Base-by-base conservation (phyloP, 1,140 invertebrate species). In the Muscidifurax raptorellus region DNA sequence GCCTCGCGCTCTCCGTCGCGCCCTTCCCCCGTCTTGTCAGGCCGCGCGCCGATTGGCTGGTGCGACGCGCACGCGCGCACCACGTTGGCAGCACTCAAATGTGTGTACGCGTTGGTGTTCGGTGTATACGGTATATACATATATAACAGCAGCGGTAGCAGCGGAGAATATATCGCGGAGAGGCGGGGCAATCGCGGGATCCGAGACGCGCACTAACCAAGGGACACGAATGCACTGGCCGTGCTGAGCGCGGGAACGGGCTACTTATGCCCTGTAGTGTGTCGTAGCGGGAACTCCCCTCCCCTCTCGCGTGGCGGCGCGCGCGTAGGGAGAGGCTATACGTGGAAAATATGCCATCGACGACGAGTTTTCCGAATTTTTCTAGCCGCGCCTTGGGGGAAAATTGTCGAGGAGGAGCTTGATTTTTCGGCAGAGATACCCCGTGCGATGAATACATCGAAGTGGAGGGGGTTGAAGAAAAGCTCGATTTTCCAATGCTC, bases 211-310 rank as follows among this genome's bases (percentile, higher is more conserved):
- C 27, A 44, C 82, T 22, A 13, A 30, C 69, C 86, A 88, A 86
- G 82, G 75, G 84, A 87, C 86, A 87, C 89, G 89, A 86, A 88
- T 83, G 86, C 88, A 91, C 90, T 91, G 89, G 87, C 83, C 75
- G 86, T 82, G 78, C 85, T 71, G 83, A 84, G 90, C 88, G 90
- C 88, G 87, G 86, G 86, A 89, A 89, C 89, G 86, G 85, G 88
- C 89, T 91, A 90, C 88, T 90, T 91, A 91, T 91, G 89, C 40
- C 40, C 80, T 67, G 72, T 28, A 27, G n/a, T n/a, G n/a, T 10
- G 36, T 40, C 36, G 36, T 40, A 40, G 36, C 36, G 36, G 36
- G 36, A 7, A 0, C 66, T 76, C 30, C 75, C 59, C 44, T 28
- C 71, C 47, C 79, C 32, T 25, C 22, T 9, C 25, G 27, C n/a